phyloP scores from a whole-genome alignment of 1,140 invertebrate genomes.

The Neodiprion lecontei region DNA sequence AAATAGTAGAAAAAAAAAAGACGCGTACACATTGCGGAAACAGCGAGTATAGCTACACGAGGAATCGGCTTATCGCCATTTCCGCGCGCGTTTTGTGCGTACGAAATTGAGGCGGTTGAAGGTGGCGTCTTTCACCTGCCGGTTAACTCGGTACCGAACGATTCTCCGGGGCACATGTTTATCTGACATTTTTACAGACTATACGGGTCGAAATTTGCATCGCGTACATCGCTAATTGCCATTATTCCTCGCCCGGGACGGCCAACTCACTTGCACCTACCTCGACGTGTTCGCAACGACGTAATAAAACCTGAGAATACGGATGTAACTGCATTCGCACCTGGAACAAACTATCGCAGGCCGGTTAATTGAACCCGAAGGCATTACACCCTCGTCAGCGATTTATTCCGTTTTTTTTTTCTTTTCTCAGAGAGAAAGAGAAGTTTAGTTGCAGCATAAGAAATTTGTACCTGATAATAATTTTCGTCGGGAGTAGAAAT shows the following conservation, averaged over 20 bases:
- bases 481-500: too few relatives aligned
- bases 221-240: constrained; percentile 41
- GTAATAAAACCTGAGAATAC: not conserved
- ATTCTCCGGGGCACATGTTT: constrained; percentile 40
- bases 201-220: constrained; percentile 51
- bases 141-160: not conserved
- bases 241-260: constrained; percentile 6
- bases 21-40: too few relatives aligned
- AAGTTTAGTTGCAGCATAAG: too few relatives aligned
- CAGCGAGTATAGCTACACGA: too few relatives aligned
- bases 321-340: not conserved
- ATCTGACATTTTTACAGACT: constrained; percentile 31
- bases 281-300: not conserved
- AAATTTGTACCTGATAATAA: too few relatives aligned
- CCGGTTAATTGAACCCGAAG: too few relatives aligned
- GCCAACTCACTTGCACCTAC: not conserved
- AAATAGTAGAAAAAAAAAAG: too few relatives aligned
- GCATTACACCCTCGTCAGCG: too few relatives aligned
- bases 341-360: too few relatives aligned
- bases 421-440: too few relatives aligned
- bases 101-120: constrained; percentile 27
- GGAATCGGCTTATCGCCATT: constrained; percentile 6
- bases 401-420: too few relatives aligned
- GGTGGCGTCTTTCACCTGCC: constrained; percentile 17
- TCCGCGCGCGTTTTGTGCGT: constrained; percentile 8